Base-by-base conservation (phyloP, 2,888 invertebrate species). In the Yponomeuta plumbellus region DNA sequence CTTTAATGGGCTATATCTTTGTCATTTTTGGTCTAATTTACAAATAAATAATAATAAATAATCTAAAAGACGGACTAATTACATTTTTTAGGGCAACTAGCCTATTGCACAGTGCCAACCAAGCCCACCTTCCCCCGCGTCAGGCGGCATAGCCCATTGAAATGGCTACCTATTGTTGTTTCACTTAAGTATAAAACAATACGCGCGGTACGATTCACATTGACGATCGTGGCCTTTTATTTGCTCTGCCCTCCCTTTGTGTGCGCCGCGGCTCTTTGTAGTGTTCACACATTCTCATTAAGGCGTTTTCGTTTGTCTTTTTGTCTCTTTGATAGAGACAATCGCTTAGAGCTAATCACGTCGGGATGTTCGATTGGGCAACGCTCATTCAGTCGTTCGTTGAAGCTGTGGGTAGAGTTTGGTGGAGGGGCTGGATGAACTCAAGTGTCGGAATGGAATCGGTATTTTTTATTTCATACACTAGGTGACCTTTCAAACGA, bases 121-220 rank as follows among this genome's bases (percentile, higher is more conserved):
- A 79, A 75, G 22, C 84, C 75, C 1, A 40, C 69, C 71, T 67
- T 76, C 72, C 62, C 74, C 72, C 86, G 85, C 88, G 89, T 91
- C 89, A 89, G 88, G 85, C 88, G 90, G 90, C 89, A 78, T 79
- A 78, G 78, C 71, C 88, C 89, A 89, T 88, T 91, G 90, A 91
- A 89, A 66, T 81, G 76, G 78, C 90, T 89, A 89, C 90, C 90
- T 90, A 91, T 91, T 91, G 90, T 91, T 90, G 75, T 89, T 87
- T 88, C 90, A 86, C 79, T 85, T 89, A 85, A 85, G 86, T 89
- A 88, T 89, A 91, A 90, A 88, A 90, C 90, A 91, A 91, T 91
- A 86, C 86, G 81, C 85, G 79, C 81, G 81, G 81, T 22, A n/a
- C 80, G 84, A 83, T 86, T 80, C 84, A 86, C 85, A 61, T 61